These are phyloP conservation scores for Myiozetetes cayanensis DNA, from an alignment of 2,113 vertebrate species.

Conservation along the genomic window DNA sequence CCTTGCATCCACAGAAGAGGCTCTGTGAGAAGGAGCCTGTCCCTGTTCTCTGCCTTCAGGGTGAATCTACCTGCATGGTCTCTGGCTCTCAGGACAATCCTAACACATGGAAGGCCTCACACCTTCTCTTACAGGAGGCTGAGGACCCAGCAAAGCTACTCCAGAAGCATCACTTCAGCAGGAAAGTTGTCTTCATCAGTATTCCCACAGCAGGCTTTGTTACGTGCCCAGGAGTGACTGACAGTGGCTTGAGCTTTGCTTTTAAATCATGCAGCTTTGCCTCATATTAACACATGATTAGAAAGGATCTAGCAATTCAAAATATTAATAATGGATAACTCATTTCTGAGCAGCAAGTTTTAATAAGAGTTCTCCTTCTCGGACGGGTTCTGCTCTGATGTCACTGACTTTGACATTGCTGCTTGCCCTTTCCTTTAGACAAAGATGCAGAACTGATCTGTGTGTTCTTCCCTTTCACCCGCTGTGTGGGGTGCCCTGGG, in stretches of 20 bases:
- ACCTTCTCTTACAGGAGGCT: neutral
- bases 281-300: conserved; percentile 17
- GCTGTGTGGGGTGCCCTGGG: neutral
- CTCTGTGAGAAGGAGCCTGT: neutral
- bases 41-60: neutral
- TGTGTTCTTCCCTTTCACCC: neutral
- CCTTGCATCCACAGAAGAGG: neutral
- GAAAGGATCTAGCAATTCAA: conserved; percentile 32
- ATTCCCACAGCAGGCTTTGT: neutral
- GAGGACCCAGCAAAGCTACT: neutral
- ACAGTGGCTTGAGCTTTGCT: conserved; percentile 4
- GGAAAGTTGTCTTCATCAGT: neutral
- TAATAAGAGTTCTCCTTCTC: neutral
- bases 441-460: neutral
- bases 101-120: neutral
- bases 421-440: neutral
- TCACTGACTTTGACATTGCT: neutral
- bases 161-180: neutral
- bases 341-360: neutral
- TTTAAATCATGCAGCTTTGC: conserved; percentile 26
- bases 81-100: neutral
- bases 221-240: neutral
- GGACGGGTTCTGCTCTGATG: neutral
- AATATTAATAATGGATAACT: conserved; percentile 40
- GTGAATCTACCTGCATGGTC: neutral